These are phyloP conservation scores for Chelonus insularis DNA, from an alignment of 1,140 invertebrate genomes.

Conservation along the genomic window DNA sequence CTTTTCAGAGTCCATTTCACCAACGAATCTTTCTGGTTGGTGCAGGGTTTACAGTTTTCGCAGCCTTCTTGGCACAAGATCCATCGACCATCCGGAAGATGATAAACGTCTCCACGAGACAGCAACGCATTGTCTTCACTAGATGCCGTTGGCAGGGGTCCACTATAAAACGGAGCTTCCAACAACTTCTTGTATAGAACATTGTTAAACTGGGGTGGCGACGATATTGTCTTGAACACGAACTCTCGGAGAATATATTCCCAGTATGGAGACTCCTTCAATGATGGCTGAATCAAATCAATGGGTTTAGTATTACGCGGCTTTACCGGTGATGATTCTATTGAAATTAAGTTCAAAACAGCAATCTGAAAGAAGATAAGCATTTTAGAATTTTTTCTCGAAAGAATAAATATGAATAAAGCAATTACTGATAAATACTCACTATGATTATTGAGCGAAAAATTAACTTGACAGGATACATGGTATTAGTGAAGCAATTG, in stretches of 20 bases:
- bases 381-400: no score
- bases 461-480: slow-evolving; percentile 3
- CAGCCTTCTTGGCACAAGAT: slow-evolving; percentile 48
- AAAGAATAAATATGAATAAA: no score
- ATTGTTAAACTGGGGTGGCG: slow-evolving; percentile 28
- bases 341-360: not conserved
- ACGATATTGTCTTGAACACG: slow-evolving; percentile 45
- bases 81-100: slow-evolving; percentile 37
- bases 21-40: slow-evolving; percentile 22
- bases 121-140: slow-evolving; percentile 27
- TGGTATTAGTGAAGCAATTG: not conserved
- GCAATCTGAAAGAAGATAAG: slow-evolving; percentile 3
- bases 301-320: not conserved
- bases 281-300: not conserved
- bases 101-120: slow-evolving; percentile 41
- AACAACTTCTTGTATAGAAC: slow-evolving; percentile 37
- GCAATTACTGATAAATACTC: no score
- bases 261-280: slow-evolving; percentile 23
- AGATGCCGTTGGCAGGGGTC: slow-evolving; percentile 21
- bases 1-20: slow-evolving; percentile 37
- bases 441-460: slow-evolving; percentile 12
- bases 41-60: slow-evolving; percentile 38
- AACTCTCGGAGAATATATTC: slow-evolving; percentile 35
- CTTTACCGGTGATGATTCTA: not conserved
- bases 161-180: slow-evolving; percentile 44